These are phyloP conservation scores for Miichthys miiuy DNA, from an alignment of 2,797 vertebrate species.

Conservation along the genomic window DNA sequence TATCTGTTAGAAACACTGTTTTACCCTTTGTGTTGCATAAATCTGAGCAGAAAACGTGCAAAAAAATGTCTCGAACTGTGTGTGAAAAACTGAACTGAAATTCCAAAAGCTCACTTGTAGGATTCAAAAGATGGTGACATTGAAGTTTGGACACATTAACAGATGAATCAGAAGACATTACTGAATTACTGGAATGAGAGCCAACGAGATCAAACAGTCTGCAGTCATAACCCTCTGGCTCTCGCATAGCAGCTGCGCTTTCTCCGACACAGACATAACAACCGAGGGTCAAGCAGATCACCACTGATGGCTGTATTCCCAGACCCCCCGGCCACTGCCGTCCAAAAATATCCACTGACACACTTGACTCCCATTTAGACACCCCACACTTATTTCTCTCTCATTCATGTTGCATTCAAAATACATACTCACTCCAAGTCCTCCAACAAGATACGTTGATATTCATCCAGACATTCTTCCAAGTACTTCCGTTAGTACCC, in stretches of 20 bases:
- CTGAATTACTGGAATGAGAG: not conserved
- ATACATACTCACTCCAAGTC: not conserved
- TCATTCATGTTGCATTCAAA: constrained; percentile 18
- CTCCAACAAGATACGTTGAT: constrained; percentile 2
- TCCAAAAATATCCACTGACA: constrained; percentile 70
- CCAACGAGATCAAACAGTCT: constrained; percentile 25
- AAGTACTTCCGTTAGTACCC: no score
- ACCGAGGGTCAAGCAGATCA: constrained; percentile 54
- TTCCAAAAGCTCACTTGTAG: not conserved
- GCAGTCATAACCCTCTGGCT: constrained; percentile 16
- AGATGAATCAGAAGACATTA: not conserved
- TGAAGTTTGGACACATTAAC: not conserved
- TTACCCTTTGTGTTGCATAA: not conserved
- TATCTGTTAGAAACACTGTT: not conserved
- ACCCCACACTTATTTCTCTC: constrained; percentile 21
- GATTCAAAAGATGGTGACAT: not conserved
- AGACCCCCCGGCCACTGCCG: constrained; percentile 43
- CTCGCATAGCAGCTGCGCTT: constrained; percentile 61
- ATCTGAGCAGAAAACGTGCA: not conserved
- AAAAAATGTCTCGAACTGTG: not conserved
- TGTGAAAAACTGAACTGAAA: not conserved
- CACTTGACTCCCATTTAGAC: constrained; percentile 61
- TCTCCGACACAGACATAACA: constrained; percentile 71
- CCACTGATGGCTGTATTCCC: constrained; percentile 65
- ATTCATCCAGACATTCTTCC: constrained; percentile 4